Evolutionary conservation across 2,797 vertebrate genomes (phyloP).

Genomic region (Zalophus californianus): DNA sequence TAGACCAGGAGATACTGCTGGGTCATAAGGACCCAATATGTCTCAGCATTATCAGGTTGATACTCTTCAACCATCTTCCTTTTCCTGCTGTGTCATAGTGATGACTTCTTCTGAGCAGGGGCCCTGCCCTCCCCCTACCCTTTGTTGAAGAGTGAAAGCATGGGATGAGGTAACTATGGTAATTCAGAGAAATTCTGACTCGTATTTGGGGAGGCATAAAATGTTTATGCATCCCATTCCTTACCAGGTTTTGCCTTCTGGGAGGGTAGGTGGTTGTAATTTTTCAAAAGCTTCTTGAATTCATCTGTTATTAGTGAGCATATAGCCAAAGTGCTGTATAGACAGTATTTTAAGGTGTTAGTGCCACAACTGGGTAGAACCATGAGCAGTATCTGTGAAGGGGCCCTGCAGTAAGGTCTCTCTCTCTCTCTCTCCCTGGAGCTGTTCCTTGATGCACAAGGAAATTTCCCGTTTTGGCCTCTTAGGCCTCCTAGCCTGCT

Average conservation of each 20-base stretch:
- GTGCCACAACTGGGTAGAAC: not conserved
- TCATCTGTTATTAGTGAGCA: conserved; percentile 63
- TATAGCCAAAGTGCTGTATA: not conserved
- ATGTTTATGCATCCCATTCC: conserved; percentile 60
- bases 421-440: not conserved
- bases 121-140: not conserved
- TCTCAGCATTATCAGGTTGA: not conserved
- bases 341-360: not conserved
- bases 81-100: not conserved
- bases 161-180: conserved; percentile 10
- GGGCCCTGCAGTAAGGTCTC: rapidly evolving
- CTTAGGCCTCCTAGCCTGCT: not conserved
- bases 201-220: conserved; percentile 60
- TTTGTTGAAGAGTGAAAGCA: conserved; percentile 46
- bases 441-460: not conserved
- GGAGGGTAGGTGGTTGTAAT: conserved; percentile 26
- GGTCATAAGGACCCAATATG: not conserved
- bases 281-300: conserved; percentile 73
- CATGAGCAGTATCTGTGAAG: not conserved
- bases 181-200: conserved; percentile 38
- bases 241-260: conserved; percentile 68
- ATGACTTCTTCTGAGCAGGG: conserved; percentile 5
- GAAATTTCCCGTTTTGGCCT: not conserved
- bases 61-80: not conserved
- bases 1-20: conserved; percentile 14